Evolutionary conservation across 2,888 invertebrate genomes (phyloP), one percentile per base, ranked within the genome.

Genomic region (Podabrus alpinus): DNA sequence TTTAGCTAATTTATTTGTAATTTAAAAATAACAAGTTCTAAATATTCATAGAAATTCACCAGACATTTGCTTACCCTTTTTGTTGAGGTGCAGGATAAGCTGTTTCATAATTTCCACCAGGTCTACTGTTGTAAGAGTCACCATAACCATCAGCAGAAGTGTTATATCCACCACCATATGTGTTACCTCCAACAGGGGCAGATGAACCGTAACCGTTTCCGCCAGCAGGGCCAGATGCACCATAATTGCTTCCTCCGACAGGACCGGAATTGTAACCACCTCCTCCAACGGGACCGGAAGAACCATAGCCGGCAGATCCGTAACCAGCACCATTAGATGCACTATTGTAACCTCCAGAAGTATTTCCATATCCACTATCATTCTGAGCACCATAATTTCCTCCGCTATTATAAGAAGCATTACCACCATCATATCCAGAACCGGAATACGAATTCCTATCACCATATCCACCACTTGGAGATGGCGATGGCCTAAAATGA

Each of bases 81-180:
- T 85, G 84, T 74, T 82, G 83, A 59, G 84, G 84, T 66, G 84
- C 74, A 64, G 85, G 83, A 77, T 85, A 85, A 24, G 83, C 83
- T 45, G 83, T 78, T 68, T 86, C 86, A 62, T 86, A 86, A 16
- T 82, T 79, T 62, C 80, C 81, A 29, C 78, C 75, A 3, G 79
- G 69, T 11, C 74, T 79, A 4, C 72, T 62, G 66, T 76, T 78
- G 68, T 81, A 82, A 16, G 80, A 72, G 69, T 80, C 78, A 9
- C 80, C 82, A 72, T 81, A 80, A 68, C 81, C 79, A 73, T 77
- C 80, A n/a, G 71, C 74, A 61, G 74, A 15, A 10, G 21, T 71
- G 9, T 16, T 62, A 64, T 71, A 72, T 17, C 73, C 73, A 61
- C 71, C 70, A 17, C 66, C 60, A 61, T 79, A 79, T 19, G 17